A percentile compares a stretch with the other conserved stretches of the same genome.
Evolutionary conservation across 35 echinoderm and acorn worm genomes (phyloP).

Genomic region (Amphiura filiformis): DNA sequence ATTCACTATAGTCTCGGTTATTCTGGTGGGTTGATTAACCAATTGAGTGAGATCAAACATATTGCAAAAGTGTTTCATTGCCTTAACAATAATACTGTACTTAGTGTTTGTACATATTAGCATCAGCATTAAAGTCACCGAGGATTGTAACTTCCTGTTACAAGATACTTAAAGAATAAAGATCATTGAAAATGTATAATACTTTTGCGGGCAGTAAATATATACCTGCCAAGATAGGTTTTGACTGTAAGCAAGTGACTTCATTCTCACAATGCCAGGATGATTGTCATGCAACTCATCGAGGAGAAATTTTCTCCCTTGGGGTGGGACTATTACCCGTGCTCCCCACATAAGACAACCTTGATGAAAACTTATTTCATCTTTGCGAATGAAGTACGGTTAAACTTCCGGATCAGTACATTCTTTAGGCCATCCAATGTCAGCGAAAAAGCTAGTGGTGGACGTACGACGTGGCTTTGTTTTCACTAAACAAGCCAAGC

Average conservation of each 20-base stretch:
- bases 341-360: slow-evolving; percentile 39
- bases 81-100: too few relatives aligned
- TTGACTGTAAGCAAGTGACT: slow-evolving; percentile 35
- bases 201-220: too few relatives aligned
- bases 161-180: too few relatives aligned
- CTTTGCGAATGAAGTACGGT: slow-evolving; percentile 18
- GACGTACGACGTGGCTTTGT: not conserved
- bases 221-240: too few relatives aligned
- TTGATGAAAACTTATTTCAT: slow-evolving; percentile 30
- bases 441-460: not conserved
- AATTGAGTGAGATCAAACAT: too few relatives aligned
- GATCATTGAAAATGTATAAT: too few relatives aligned
- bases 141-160: too few relatives aligned
- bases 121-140: too few relatives aligned
- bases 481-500: slow-evolving; percentile 43
- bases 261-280: slow-evolving; percentile 47
- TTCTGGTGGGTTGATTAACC: too few relatives aligned
- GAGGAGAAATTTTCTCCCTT: not conserved
- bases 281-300: slow-evolving; percentile 49
- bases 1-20: too few relatives aligned
- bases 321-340: slow-evolving; percentile 38
- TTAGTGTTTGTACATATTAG: too few relatives aligned
- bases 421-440: not conserved
- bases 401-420: not conserved
- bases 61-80: too few relatives aligned